Percentiles rank a stretch among this genome's conserved stretches.
Conservation (phyloP, 2,888 invertebrate species). For the Chrysolina haemoptera region DNA sequence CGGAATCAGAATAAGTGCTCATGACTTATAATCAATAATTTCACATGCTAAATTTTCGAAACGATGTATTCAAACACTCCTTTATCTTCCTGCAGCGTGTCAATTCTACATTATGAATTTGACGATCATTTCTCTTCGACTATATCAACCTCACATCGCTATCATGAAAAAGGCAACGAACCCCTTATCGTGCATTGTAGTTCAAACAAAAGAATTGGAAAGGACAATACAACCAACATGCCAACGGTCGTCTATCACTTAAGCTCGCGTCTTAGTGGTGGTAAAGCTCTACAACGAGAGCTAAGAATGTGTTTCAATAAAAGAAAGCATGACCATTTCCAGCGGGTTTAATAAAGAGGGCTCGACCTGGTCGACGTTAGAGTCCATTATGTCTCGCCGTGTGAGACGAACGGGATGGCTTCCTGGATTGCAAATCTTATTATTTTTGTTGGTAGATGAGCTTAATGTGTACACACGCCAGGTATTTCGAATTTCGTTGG, state of each 20-base stretch:
- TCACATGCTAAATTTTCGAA: too few relatives aligned
- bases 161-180: conserved; percentile 6
- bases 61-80: too few relatives aligned
- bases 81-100: neutral
- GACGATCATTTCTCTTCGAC: neutral
- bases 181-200: neutral
- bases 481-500: neutral
- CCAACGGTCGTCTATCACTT: conserved; percentile 10
- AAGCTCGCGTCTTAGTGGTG: neutral
- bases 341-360: conserved; percentile 29
- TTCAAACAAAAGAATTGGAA: conserved; percentile 18
- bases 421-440: neutral
- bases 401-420: neutral
- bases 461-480: neutral
- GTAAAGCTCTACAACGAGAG: neutral
- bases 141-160: neutral
- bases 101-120: neutral
- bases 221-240: conserved; percentile 4
- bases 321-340: conserved; percentile 22
- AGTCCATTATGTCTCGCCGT: conserved; percentile 20
- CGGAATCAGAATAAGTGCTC: too few relatives aligned
- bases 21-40: too few relatives aligned
- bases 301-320: conserved; percentile 18
- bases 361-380: conserved; percentile 28
- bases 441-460: neutral